phyloP scores from a whole-genome alignment of 2,888 invertebrate species.

The Diploptera punctata region DNA sequence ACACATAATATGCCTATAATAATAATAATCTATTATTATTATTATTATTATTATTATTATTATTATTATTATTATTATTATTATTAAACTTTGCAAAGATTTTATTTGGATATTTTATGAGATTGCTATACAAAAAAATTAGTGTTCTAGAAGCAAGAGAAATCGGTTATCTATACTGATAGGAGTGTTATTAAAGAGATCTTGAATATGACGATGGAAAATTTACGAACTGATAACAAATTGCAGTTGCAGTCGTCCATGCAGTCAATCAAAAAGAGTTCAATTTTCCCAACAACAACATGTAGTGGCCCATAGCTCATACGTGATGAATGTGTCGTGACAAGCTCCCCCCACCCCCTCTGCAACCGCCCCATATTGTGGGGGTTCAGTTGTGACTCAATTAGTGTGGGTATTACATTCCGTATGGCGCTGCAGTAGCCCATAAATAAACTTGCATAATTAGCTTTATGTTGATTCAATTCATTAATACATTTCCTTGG shows the following conservation, averaged over 20 bases:
- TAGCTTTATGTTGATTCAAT: slow-evolving; percentile 2
- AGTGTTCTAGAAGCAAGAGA: no score
- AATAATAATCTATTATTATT: no score
- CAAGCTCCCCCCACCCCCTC: background rate
- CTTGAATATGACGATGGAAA: no score
- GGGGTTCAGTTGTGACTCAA: slow-evolving; percentile 14
- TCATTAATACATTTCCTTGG: slow-evolving; percentile 10
- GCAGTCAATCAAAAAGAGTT: slow-evolving; percentile 3
- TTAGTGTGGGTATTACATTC: slow-evolving; percentile 8
- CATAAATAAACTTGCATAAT: slow-evolving; percentile 20
- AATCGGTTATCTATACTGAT: no score
- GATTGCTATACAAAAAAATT: no score
- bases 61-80: no score
- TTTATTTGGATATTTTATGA: no score
- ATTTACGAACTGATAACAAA: background rate
- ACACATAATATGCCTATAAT: no score
- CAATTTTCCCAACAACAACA: background rate
- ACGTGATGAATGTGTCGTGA: slow-evolving; percentile 13
- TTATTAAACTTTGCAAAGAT: no score
- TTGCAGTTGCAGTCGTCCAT: background rate
- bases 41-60: no score
- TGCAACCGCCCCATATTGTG: background rate
- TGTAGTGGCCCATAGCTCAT: background rate
- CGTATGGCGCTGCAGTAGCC: background rate
- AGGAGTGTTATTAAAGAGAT: no score